Evolutionary conservation across 2,113 vertebrate species (phyloP), one percentile per base, ranked within the genome.

Genomic region (Protobothrops mucrosquamatus): DNA sequence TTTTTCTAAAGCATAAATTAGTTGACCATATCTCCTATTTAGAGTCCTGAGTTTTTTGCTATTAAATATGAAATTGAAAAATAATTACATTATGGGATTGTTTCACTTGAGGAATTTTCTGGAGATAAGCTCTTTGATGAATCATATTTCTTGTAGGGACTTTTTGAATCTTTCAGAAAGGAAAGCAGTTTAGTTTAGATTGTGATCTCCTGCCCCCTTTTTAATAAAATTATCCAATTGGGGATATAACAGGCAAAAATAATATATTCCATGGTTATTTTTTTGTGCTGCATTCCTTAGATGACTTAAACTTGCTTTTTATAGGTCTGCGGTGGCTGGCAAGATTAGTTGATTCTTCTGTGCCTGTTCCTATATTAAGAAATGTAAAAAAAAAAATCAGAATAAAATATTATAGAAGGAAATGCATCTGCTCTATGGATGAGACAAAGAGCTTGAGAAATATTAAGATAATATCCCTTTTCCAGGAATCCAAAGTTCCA

Each of bases 281-380:
- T 97, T 96, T 96, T 22, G 95, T 96, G 56, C 97, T 95, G 92
- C 97, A 97, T 98, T 98, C 98, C 97, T 96, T 96, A 95, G 98
- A 98, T 97, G 95, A 95, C 93, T 98, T 98, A 98, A 96, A 94
- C 96, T 96, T 96, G 96, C 95, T 96, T 86, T 97, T 97, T 91
- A 97, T 97, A 97, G 97, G 96, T 95, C 97, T 98, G 98, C 95
- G 98, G 98, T 98, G 98, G 95, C 97, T 99, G 98, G 98, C 98
- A 97, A 95, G 94, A 56, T 91, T 94, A 52, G 69, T 95, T 97
- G 97, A 98, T 98, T 98, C 98, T 98, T 98, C 97, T 96, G 89
- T 97, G 97, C 98, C 98, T 98, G 95, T 98, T 97, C 97, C 98
- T 97, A 98, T 98, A 97, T 97, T 55, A 98, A 98, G 97, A 96